Conservation (phyloP, 2,888 invertebrate genomes). For the Azorinus chamasolen region DNA sequence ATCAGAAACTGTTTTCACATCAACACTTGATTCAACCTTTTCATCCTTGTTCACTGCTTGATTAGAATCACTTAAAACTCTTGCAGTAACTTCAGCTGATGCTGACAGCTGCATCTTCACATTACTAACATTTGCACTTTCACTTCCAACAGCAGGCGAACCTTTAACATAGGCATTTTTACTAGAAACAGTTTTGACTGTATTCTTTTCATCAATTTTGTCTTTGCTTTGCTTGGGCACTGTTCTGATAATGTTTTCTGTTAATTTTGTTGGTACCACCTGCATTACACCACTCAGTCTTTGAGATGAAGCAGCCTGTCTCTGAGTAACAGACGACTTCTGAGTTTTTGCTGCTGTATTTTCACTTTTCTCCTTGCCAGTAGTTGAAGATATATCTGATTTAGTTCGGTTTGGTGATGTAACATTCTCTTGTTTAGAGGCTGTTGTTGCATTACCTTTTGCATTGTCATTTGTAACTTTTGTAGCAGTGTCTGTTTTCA, state of each 20-base stretch:
- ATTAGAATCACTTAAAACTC: slow-evolving; percentile 7
- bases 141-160: background rate
- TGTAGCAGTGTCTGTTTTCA: background rate
- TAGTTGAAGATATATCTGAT: no score
- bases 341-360: no score
- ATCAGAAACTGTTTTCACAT: background rate
- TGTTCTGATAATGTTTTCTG: slow-evolving; percentile 63
- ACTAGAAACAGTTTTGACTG: slow-evolving; percentile 11
- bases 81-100: slow-evolving; percentile 42
- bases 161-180: no score
- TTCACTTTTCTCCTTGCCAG: no score
- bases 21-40: background rate
- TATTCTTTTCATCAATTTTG: slow-evolving; percentile 24
- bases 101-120: slow-evolving; percentile 49
- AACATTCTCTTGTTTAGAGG: background rate
- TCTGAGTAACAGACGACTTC: no score
- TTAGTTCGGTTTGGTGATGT: no score
- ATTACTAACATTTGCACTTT: slow-evolving; percentile 28
- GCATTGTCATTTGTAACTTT: background rate
- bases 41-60: background rate
- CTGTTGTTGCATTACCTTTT: slow-evolving; percentile 18
- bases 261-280: slow-evolving; percentile 68
- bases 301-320: background rate
- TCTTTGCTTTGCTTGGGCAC: slow-evolving; percentile 45
- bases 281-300: slow-evolving; percentile 54